phyloP scores from a whole-genome alignment of 2,113 vertebrate genomes.

The Meles meles region DNA sequence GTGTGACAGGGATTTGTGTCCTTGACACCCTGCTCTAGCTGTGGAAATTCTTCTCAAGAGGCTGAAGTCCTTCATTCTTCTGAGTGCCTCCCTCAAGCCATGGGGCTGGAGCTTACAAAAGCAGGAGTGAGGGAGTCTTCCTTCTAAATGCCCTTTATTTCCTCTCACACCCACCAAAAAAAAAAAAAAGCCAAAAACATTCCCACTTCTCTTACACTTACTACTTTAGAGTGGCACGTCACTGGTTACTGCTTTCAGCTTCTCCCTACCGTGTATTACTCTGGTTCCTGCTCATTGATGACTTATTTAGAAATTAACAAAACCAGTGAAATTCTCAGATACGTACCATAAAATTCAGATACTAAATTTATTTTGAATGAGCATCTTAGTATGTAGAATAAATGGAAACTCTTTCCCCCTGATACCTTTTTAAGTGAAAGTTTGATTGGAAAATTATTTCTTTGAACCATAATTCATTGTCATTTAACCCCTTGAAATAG shows the following conservation, averaged over 20 bases:
- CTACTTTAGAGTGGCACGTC: neutral
- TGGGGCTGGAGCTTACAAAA: neutral
- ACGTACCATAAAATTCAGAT: neutral
- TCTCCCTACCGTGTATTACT: neutral
- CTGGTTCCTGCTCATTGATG: neutral
- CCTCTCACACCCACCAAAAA: neutral
- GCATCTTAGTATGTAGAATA: neutral
- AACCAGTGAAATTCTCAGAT: neutral
- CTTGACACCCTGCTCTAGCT: neutral
- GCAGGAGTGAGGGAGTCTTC: neutral
- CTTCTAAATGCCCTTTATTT: neutral
- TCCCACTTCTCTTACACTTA: rapidly evolving
- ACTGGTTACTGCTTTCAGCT: neutral
- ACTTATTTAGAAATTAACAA: neutral
- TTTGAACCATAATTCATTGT: neutral
- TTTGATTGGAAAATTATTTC: conserved; percentile 33
- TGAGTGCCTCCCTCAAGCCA: neutral
- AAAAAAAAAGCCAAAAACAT: neutral
- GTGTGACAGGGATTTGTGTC: neutral
- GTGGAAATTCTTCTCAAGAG: neutral
- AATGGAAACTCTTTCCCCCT: neutral
- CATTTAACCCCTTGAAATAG: neutral
- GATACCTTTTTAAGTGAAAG: neutral
- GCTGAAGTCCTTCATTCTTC: neutral
- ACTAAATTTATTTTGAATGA: conserved; percentile 16